Evolutionary conservation across 92 coral and sea anemone genomes (phyloP), one percentile per base, ranked within the genome.

Genomic region (Siderastrea siderea): DNA sequence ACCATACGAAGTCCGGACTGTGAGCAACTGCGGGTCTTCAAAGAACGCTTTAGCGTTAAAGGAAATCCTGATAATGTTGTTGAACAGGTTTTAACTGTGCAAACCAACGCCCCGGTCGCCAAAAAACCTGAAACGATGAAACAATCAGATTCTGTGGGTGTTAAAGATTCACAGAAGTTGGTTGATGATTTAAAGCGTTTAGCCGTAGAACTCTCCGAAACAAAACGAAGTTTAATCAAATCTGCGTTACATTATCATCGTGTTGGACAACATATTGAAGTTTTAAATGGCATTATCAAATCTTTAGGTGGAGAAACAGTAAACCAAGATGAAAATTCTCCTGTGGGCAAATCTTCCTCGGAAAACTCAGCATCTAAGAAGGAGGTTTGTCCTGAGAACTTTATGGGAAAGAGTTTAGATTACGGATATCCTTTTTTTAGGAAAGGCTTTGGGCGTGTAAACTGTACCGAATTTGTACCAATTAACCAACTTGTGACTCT

Each of bases 361-460:
- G 43, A 71, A 69, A 77, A 78, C 46, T 3, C 71, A 1, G 61
- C 65, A 8, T 19, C 63, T 63, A 85, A 83, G 59, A 86, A 87
- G 46, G 98, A 94, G 60, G 94, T 98, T 81, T 98, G 99, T 19
- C 99, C 99, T 2, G 99, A 98, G 62, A 91, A 83, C 45, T 98
- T 94, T 76, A 69, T 94, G 79, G 98, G 99, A 1, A 84, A 91
- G 11, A 87, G 78, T 19, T 88, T 98, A 45, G 91, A 96, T 1
- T 93, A 88, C 69, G 99, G 99, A 0, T 98, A 98, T 61, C 99
- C 99, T 4, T 98, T 86, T 74, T 98, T 98, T 77, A 90, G 99
- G 44, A 95, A 81, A 63, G 99, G 99, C 17, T 98, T 98, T 68
- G 84, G 82, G 38, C 84, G 94, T 52, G 43, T 88, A 46, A 95